Base-by-base conservation (phyloP, 37 sponge, comb jelly and placozoan species). In the Crambe crambe region DNA sequence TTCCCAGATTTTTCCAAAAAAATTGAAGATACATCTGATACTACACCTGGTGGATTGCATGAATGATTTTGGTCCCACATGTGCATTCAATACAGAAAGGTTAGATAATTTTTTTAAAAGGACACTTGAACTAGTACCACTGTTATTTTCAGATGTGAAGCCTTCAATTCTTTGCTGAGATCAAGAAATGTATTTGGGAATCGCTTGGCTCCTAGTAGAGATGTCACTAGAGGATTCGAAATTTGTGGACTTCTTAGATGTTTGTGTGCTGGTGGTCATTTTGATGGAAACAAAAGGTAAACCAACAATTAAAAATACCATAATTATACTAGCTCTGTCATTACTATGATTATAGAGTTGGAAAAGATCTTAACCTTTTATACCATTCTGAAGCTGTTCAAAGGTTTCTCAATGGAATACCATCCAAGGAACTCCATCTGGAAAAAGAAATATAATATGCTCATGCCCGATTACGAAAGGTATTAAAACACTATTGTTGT, bases 1-100 rank as follows among this genome's bases (percentile, higher is more conserved):
- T 47, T 47, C 12, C 51, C 51, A 54, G 38, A 70, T 23, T 77
- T 67, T 26, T 65, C 47, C 15, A 80, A 86, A 47, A 12, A 47
- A 47, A 47, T 6, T 47, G 12, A 47, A 47, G 61, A 21, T 80
- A 36, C 87, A 87, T 42, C 79, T 87, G 3, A 56, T 87, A 10
- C 68, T 86, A 12, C 87, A 87, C 56, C 36, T 87, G 3, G 64
- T 51, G 22, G 81, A 87, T 9, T 37, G 65, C 37, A 80, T 87
- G 25, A 65, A 41, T 2, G 80, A 80, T 80, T 32, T 87, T 80
- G 81, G 87, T 5, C 87, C 80, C 22, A 9, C 81, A 44, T 40
- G 41, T 42, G 61, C 38, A 25, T 87, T 61, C 58, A 87, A 74
- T 32, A 80, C 87, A 37, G 80, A 87, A 63, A 87, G 87, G 87